phyloP scores from a whole-genome alignment of 2,113 vertebrate species.

The Nanorana parkeri region DNA sequence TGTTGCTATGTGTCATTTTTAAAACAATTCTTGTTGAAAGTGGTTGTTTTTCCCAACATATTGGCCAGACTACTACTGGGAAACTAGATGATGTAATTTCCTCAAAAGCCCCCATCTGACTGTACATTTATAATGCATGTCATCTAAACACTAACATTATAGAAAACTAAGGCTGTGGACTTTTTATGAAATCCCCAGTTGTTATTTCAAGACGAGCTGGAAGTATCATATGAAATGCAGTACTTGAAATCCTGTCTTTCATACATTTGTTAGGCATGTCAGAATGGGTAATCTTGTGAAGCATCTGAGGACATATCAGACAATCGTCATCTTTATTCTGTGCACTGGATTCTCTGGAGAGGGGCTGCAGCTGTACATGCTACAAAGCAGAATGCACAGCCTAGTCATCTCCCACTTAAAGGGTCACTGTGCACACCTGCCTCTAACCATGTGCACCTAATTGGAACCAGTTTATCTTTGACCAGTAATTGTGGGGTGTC shows the following conservation, averaged over 20 bases:
- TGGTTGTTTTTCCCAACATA: background rate
- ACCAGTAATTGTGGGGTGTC: slow-evolving; percentile 47
- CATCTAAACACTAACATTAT: slow-evolving; percentile 10
- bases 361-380: slow-evolving; percentile 46
- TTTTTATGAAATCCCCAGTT: slow-evolving; percentile 9
- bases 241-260: slow-evolving; percentile 1
- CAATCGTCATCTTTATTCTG: slow-evolving; percentile 44
- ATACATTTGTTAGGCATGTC: slow-evolving; percentile 8
- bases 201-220: background rate
- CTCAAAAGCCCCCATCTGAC: background rate
- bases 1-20: no score
- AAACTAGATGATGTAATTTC: slow-evolving; percentile 30
- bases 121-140: background rate
- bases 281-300: slow-evolving; percentile 34
- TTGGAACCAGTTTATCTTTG: slow-evolving; percentile 57
- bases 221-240: background rate
- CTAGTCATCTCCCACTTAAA: slow-evolving; percentile 43
- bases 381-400: slow-evolving; percentile 27
- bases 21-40: background rate
- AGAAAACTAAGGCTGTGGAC: background rate
- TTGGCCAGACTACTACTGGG: background rate
- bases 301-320: slow-evolving; percentile 41
- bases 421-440: slow-evolving; percentile 49
- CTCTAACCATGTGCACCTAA: slow-evolving; percentile 46
- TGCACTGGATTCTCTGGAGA: slow-evolving; percentile 26